Conservation (phyloP, 2,797 vertebrate species). For the Chelmon rostratus region DNA sequence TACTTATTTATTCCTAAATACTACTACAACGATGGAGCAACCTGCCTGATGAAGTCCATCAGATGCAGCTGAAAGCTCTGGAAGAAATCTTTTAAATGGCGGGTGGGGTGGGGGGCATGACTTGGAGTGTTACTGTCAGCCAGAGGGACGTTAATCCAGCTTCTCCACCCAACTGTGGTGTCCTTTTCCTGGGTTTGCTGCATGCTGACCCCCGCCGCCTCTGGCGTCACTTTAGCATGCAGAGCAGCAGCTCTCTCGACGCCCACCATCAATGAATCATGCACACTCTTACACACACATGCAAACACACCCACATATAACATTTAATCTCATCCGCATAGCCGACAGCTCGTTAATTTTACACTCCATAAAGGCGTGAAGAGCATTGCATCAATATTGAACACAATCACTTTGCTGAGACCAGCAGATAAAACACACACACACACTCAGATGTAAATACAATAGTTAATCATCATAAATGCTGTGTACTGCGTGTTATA, state of each 20-base stretch:
- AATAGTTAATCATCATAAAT: slow-evolving; percentile 71
- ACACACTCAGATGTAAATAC: slow-evolving; percentile 53
- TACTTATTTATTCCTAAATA: neutral
- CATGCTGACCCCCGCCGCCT: slow-evolving; percentile 62
- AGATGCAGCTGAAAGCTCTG: neutral
- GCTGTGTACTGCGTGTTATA: slow-evolving; percentile 19
- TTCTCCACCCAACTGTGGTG: slow-evolving; percentile 22
- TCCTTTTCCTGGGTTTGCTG: slow-evolving; percentile 47
- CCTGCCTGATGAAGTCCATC: neutral
- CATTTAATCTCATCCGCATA: slow-evolving; percentile 71
- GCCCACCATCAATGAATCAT: slow-evolving; percentile 76
- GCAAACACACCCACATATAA: slow-evolving; percentile 35
- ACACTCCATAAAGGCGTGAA: slow-evolving; percentile 77
- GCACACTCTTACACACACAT: slow-evolving; percentile 37
- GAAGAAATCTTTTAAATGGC: neutral
- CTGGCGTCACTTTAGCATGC: slow-evolving; percentile 72
- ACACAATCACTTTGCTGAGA: slow-evolving; percentile 76
- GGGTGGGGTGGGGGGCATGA: neutral
- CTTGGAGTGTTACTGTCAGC: neutral
- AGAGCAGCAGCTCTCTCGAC: slow-evolving; percentile 72
- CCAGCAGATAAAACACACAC: slow-evolving; percentile 63
- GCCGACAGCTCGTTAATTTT: slow-evolving; percentile 78
- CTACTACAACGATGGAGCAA: neutral
- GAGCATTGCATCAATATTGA: slow-evolving; percentile 76
- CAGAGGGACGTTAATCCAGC: slow-evolving; percentile 24